These are phyloP conservation scores for Strigops habroptila DNA, from an alignment of 2,113 vertebrate genomes.

Conservation along the genomic window DNA sequence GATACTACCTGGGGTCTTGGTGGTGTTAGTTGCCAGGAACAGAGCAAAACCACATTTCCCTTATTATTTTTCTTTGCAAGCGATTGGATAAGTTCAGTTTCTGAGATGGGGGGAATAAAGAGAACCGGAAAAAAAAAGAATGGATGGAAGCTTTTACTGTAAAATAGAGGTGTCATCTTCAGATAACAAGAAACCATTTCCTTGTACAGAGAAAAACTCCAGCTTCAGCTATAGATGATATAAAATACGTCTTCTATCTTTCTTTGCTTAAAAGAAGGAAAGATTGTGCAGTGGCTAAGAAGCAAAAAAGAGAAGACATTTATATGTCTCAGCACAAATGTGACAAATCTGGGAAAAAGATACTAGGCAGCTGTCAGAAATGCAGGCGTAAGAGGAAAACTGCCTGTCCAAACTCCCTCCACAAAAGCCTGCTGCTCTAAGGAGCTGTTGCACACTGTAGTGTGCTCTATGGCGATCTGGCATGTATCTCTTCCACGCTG, in stretches of 20 bases:
- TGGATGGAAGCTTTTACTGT: neutral
- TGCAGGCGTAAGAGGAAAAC: neutral
- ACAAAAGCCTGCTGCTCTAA: neutral
- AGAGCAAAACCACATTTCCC: neutral
- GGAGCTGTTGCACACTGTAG: neutral
- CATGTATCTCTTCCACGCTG: neutral
- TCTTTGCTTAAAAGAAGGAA: neutral
- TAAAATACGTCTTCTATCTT: constrained; percentile 1
- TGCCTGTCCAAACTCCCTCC: neutral
- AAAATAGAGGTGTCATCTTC: neutral
- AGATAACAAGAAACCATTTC: neutral
- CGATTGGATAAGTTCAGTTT: neutral
- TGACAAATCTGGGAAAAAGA: neutral
- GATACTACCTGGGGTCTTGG: neutral
- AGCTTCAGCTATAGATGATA: neutral
- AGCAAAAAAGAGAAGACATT: neutral
- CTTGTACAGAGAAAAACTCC: neutral
- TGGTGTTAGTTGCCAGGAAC: neutral
- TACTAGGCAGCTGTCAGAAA: constrained; percentile 8
- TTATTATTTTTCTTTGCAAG: neutral
- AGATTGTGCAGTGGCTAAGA: neutral
- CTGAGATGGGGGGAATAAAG: neutral
- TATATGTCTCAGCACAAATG: neutral
- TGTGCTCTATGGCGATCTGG: neutral
- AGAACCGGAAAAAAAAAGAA: neutral